Conservation (phyloP, 2,797 vertebrate species). For the Spea hammondii region DNA sequence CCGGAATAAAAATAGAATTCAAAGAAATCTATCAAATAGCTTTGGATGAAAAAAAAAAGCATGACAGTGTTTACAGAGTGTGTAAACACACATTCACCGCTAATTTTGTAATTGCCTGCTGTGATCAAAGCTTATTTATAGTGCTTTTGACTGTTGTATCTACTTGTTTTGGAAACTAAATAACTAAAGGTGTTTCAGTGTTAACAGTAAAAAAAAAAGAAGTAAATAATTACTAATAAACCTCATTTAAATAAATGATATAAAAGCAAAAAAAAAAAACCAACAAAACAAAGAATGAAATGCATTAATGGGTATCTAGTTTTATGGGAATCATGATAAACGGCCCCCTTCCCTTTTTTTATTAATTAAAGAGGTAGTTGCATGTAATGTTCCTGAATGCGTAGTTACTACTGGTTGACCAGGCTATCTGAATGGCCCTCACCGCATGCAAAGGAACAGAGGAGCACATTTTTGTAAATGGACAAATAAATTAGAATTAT, state of each 20-base stretch:
- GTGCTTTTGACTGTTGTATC: slow-evolving; percentile 1
- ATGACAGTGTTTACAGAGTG: not conserved
- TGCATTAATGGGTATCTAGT: no score
- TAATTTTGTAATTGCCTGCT: slow-evolving; percentile 1
- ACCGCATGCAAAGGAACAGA: no score
- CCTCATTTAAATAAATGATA: not conserved
- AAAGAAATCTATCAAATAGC: slow-evolving; percentile 14
- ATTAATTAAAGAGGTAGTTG: no score
- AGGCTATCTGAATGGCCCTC: no score
- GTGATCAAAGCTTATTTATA: not conserved
- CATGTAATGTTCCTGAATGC: no score
- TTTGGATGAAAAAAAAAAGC: slow-evolving; percentile 20
- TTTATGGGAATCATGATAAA: no score
- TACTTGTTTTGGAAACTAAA: not conserved
- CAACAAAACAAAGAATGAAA: no score
- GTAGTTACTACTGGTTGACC: no score
- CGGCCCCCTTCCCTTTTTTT: no score
- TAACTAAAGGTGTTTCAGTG: not conserved
- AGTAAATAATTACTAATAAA: not conserved
- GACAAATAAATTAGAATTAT: no score
- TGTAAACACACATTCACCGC: not conserved
- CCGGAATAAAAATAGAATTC: slow-evolving; percentile 23
- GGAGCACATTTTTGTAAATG: no score
- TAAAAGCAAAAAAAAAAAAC: no score
- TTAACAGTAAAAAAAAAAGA: not conserved